These are phyloP conservation scores for Drosophila bifasciata DNA, from an alignment of 1,140 invertebrate species.

Conservation along the genomic window DNA sequence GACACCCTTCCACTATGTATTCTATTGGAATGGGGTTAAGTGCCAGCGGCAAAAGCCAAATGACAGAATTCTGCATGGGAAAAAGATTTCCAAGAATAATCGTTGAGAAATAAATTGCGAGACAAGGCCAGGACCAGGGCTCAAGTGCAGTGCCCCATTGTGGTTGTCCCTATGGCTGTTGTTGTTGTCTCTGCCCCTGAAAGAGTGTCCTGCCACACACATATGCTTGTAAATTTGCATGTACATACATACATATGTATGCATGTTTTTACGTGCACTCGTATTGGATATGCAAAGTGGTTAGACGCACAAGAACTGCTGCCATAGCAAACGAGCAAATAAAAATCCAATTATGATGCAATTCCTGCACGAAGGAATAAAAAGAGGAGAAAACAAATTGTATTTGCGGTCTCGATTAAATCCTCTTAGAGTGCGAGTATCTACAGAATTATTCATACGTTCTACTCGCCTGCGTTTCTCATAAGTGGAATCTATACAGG, in stretches of 20 bases:
- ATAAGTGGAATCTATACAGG: too few species aligned
- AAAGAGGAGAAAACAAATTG: not conserved
- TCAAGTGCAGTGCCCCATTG: conserved; percentile 12
- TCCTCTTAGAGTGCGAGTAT: too few species aligned
- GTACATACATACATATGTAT: too few species aligned
- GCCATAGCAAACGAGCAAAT: conserved; percentile 8
- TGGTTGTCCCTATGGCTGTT: too few species aligned
- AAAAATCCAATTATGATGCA: conserved; percentile 11
- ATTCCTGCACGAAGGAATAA: conserved; percentile 10
- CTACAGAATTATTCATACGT: too few species aligned
- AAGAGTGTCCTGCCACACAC: too few species aligned
- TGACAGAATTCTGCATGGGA: conserved; percentile 38
- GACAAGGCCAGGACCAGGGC: conserved; percentile 26
- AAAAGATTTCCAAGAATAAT: conserved; percentile 21
- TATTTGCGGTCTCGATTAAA: too few species aligned
- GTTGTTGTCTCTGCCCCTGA: too few species aligned
- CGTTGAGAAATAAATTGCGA: conserved; percentile 13
- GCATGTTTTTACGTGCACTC: too few species aligned
- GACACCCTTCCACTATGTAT: conserved; percentile 10
- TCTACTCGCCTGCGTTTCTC: too few species aligned
- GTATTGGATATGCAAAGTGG: too few species aligned
- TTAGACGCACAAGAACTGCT: conserved; percentile 1
- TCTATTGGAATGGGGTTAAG: conserved; percentile 73
- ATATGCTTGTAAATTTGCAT: too few species aligned
- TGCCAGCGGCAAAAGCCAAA: conserved; percentile 42